Base-by-base conservation (phyloP, 2,888 invertebrate genomes). In the Hyposoter dolosus region DNA sequence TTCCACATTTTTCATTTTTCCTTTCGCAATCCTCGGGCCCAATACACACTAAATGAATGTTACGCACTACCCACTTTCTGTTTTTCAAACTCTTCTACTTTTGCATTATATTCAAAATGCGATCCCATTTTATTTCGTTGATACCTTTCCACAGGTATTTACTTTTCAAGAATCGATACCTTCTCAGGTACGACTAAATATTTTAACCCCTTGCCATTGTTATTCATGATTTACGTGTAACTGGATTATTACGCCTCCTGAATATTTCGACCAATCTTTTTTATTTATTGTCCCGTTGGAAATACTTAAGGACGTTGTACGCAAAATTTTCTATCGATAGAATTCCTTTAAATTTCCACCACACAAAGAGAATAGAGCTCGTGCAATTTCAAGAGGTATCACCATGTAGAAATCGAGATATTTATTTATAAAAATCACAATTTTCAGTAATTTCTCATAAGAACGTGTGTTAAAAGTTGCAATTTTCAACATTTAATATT, bases 41-140 rank as follows among this genome's bases (percentile, higher is more conserved):
- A 12, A 66, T 47, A 45, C 40, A 45, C 9, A 71, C 56, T n/a
- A n/a, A 15, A 35, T 43, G 47, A 72, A 78, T 74, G 65, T 45
- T 43, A 47, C 32, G 28, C 19, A 63, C 1, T 1, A 4, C 35
- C 12, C 3, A 5, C 19, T 35, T 43, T 53, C 23, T 43, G 40
- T 10, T 40, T 40, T 9, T 28, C 53, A 9, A 71, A 12, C 32
- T 17, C 23, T 12, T 66, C 7, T 9, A 60, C 28, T 82, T 75
- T 45, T 32, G 23, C 77, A 74, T 85, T 85, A 82, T 85, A 82
- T 85, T 85, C 82, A 47, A n/a, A n/a, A 50, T 56, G 74, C n/a
- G 50, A 66, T 40, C 40, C 47, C 60, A 68, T 65, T 40, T 47
- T 60, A 60, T 71, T 60, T 60, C 15, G 60, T 0, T 65, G 85